Base-by-base conservation (phyloP, 2,113 vertebrate species). In the Anoura caudifer region DNA sequence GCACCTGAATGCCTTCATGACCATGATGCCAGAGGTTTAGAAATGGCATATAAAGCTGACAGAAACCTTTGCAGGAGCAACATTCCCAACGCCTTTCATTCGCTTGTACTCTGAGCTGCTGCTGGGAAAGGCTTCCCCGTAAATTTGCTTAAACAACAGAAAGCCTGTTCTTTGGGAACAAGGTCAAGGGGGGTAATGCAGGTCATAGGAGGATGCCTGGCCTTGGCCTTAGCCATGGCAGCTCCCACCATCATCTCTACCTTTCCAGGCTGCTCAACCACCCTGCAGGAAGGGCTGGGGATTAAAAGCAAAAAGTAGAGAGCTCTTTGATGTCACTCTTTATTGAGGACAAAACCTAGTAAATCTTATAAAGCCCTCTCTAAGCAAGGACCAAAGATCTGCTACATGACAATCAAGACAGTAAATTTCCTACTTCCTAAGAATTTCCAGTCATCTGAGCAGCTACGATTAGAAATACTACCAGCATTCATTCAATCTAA, bases 341-440 rank as follows among this genome's bases (percentile, higher is more conserved):
- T 80, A 75, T 0, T 45, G 20, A 91, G 45, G 36, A 13, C 36
- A 70, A 80, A 65, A 67, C 9, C 20, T 61, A 84, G 16, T 43
- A 96, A 73, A 47, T 77, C 26, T 87, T 63, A 85, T 4, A 63
- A 77, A 83, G 24, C 6, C 28, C 14, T 92, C 63, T 77, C 36
- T 82, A 56, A 95, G 50, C 56, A 59, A 83, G 45, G 50, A 83
- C 7, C 31, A 61, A 0, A n/a, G 5, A 87, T 33, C 4, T 50
- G 1, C 65, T 47, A 87, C 4, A 47, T 6, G 52, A 59, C 4
- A 92, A 36, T 19, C 50, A 13, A 86, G 36, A 65, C 22, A 69
- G 12, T 43, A 38, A 15, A 91, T 56, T 90, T 94, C 38, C 52
- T 86, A 59, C 43, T 85, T 92, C 45, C 54, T 87, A 95, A 95